These are phyloP conservation scores for Poecile atricapillus DNA, from an alignment of 2,113 vertebrate genomes.

Conservation along the genomic window DNA sequence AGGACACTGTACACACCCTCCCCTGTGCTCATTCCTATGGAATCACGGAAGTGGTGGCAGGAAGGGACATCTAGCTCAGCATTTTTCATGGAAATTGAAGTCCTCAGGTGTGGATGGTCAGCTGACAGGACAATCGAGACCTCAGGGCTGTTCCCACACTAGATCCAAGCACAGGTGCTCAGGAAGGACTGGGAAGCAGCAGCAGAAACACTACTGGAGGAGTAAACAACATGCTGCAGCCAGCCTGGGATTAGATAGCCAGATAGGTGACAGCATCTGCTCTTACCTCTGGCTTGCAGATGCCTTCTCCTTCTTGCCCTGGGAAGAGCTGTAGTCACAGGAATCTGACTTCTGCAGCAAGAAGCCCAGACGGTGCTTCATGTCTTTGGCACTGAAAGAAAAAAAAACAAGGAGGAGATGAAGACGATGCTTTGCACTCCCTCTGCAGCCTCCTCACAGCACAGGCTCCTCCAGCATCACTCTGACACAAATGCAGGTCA, in stretches of 20 bases:
- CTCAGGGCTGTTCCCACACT: not conserved
- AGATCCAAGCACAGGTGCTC: not conserved
- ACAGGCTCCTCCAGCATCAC: not conserved
- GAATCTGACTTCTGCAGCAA: constrained; percentile 88
- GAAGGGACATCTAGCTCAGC: not conserved
- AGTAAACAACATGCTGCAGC: not conserved
- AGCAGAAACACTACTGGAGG: not conserved
- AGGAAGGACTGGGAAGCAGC: not conserved
- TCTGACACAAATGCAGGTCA: not conserved
- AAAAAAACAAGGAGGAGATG: not conserved
- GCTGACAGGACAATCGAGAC: not conserved
- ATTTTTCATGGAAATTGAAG: not conserved
- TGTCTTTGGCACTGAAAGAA: constrained; percentile 86
- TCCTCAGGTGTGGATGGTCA: not conserved
- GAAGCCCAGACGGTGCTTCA: constrained; percentile 90
- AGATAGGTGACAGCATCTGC: not conserved
- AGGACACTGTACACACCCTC: not conserved
- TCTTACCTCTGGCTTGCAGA: constrained; percentile 79
- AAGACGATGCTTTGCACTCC: not conserved
- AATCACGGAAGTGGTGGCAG: not conserved
- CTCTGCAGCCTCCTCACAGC: not conserved
- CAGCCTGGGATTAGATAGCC: not conserved
- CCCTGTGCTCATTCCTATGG: no score
- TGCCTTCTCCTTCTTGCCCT: constrained; percentile 76
- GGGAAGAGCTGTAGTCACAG: constrained; percentile 73